Conservation (phyloP, 2,113 vertebrate species). For the Neoarius graeffei region DNA sequence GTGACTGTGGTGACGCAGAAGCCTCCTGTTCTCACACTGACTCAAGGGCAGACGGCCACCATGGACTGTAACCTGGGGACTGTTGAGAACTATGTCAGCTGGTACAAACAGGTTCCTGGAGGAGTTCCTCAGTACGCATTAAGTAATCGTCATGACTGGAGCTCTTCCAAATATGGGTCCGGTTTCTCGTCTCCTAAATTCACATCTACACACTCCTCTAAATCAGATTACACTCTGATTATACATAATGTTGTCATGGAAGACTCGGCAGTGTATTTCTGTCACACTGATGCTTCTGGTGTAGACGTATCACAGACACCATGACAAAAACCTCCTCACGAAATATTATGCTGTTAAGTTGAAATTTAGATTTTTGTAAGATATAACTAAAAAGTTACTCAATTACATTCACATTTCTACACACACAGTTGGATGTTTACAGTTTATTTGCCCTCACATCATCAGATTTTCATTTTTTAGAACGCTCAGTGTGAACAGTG, state of each 20-base stretch:
- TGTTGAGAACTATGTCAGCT: neutral
- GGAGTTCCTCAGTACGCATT: conserved; percentile 34
- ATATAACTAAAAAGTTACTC: too few relatives aligned
- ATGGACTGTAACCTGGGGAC: conserved; percentile 48
- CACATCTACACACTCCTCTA: conserved; percentile 20
- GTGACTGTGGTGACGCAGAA: conserved; percentile 41
- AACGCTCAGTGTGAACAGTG: too few relatives aligned
- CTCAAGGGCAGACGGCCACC: conserved; percentile 30
- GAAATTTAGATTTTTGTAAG: neutral
- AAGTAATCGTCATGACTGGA: fast-evolving
- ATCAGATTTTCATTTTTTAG: too few relatives aligned
- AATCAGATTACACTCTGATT: conserved; percentile 50
- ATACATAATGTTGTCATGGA: conserved; percentile 54
- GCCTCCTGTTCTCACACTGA: conserved; percentile 30
- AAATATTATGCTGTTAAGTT: conserved; percentile 3
- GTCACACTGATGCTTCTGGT: fast-evolving
- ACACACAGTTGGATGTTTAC: too few relatives aligned
- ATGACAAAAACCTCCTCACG: conserved; percentile 39
- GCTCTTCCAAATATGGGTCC: neutral
- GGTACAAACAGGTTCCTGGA: conserved; percentile 50
- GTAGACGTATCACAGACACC: conserved; percentile 35
- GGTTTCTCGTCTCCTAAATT: conserved; percentile 36
- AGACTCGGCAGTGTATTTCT: conserved; percentile 63
- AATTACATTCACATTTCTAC: too few relatives aligned
- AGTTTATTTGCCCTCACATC: too few relatives aligned